Evolutionary conservation across 1,140 invertebrate species (phyloP), one percentile per base, ranked within the genome.

Genomic region (Aphelinus atriplicis): DNA sequence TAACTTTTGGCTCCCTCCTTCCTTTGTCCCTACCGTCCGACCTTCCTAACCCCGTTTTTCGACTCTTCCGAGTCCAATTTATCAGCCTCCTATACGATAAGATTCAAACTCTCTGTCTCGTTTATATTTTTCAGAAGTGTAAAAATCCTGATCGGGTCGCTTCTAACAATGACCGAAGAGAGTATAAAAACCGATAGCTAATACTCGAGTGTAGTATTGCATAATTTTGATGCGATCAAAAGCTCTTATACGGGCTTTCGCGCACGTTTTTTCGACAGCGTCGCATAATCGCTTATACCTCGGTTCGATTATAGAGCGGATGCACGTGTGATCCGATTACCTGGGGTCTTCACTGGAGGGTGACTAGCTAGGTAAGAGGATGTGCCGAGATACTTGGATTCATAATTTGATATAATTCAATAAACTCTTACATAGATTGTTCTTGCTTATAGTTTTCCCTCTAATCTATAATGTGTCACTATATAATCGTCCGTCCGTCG

Each of bases 281-380:
- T 26, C 48, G 9, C 53, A 50, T 58, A 58, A 58, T 68, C 1
- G 42, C 43, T 7, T 9, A 50, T 50, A 50, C 43, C 58, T 3
- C 42, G 58, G 3, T 60, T 62, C 9, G 6, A 61, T 70, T 43
- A 70, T 62, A 62, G 7, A 5, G 3, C 5, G 9, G 5, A 61
- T n/a, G 6, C n/a, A 64, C 3, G 46, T 26, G 51, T 58, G 46
- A 72, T 65, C 55, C 71, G 26, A 65, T 72, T 72, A 58, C n/a
- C 1, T 47, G n/a, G 64, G 64, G 69, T 64, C 61, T 62, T 71
- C 48, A 58, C 46, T 71, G n/a, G 3, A 2, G 1, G 2, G 1
- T 2, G 57, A 3, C 26, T 26, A 26, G 3, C 3, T 48, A 7
- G 50, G 7, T 57, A 64, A 64, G 10, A 72, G 43, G 51, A 56